Evolutionary conservation across 2,797 vertebrate species (phyloP).

Genomic region (Cygnus olor): DNA sequence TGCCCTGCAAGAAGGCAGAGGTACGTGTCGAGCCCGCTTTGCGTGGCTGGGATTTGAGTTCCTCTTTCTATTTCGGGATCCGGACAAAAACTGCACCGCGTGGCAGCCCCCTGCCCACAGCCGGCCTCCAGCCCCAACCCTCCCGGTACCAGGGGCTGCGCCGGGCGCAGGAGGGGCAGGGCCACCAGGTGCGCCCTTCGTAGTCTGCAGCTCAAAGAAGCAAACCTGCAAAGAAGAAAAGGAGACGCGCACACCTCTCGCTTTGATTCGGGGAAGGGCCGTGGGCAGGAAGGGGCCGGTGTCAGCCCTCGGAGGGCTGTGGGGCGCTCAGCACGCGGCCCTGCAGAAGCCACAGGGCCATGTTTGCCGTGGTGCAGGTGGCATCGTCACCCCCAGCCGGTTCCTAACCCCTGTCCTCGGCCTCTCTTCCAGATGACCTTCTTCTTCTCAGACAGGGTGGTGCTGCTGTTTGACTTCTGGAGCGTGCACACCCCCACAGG

Average conservation of each 20-base stretch:
- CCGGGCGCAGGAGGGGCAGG: background rate
- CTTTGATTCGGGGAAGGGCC: background rate
- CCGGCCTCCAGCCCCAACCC: background rate
- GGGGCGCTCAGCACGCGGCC: background rate
- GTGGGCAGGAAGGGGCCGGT: background rate
- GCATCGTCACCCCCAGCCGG: rapidly evolving
- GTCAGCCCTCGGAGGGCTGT: background rate
- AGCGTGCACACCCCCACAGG: conserved; percentile 86
- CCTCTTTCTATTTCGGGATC: background rate
- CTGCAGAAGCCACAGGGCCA: background rate
- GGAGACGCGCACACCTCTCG: background rate
- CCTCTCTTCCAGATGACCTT: conserved; percentile 90
- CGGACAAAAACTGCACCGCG: background rate
- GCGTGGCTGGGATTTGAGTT: background rate
- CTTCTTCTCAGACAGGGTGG: conserved; percentile 82
- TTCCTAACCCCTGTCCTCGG: background rate
- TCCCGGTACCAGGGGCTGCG: too few species aligned
- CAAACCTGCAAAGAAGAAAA: background rate
- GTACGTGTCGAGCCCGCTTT: background rate
- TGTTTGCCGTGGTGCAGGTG: background rate
- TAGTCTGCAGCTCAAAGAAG: background rate
- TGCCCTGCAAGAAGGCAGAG: background rate
- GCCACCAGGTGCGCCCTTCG: background rate
- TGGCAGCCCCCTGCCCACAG: background rate
- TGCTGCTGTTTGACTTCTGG: conserved; percentile 95